These are phyloP conservation scores for Thalpophila matura DNA, from an alignment of 2,888 invertebrate species.

Conservation along the genomic window DNA sequence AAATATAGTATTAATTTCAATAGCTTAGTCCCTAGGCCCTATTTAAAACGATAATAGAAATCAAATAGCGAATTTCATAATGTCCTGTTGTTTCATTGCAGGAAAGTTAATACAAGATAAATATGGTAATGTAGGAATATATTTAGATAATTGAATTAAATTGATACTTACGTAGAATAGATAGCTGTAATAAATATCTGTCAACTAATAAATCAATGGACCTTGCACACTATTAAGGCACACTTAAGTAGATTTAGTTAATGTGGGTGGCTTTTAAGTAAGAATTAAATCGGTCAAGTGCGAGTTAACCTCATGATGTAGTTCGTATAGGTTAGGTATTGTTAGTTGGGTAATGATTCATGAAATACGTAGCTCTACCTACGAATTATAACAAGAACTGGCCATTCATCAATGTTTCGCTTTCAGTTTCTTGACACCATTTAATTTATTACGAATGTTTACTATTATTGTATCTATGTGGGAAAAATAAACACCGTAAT, in stretches of 20 bases:
- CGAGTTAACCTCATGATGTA: slow-evolving; percentile 30
- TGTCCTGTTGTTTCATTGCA: slow-evolving; percentile 26
- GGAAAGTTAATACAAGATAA: slow-evolving; percentile 33
- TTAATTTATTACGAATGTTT: not conserved
- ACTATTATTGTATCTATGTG: not conserved
- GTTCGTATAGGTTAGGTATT: slow-evolving; percentile 2
- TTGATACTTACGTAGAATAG: slow-evolving; percentile 43
- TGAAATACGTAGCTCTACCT: slow-evolving; percentile 8
- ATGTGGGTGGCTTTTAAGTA: slow-evolving; percentile 54
- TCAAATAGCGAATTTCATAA: slow-evolving; percentile 23
- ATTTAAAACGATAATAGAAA: slow-evolving; percentile 14
- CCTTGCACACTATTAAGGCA: slow-evolving; percentile 59
- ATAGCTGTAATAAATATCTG: slow-evolving; percentile 52
- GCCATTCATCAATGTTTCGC: slow-evolving; percentile 2
- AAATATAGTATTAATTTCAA: too few relatives aligned
- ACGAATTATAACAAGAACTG: slow-evolving; percentile 8
- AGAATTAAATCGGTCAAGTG: slow-evolving; percentile 58
- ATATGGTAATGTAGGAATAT: slow-evolving; percentile 47
- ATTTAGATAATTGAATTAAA: slow-evolving; percentile 55
- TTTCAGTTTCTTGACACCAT: not conserved
- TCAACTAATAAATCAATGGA: slow-evolving; percentile 49
- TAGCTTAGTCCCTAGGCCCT: too few relatives aligned
- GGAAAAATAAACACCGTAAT: too few relatives aligned
- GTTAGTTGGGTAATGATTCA: slow-evolving; percentile 27
- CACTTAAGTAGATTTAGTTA: slow-evolving; percentile 31